Base-by-base conservation (phyloP, 2,113 vertebrate species). In the Mesembrinibis cayennensis region DNA sequence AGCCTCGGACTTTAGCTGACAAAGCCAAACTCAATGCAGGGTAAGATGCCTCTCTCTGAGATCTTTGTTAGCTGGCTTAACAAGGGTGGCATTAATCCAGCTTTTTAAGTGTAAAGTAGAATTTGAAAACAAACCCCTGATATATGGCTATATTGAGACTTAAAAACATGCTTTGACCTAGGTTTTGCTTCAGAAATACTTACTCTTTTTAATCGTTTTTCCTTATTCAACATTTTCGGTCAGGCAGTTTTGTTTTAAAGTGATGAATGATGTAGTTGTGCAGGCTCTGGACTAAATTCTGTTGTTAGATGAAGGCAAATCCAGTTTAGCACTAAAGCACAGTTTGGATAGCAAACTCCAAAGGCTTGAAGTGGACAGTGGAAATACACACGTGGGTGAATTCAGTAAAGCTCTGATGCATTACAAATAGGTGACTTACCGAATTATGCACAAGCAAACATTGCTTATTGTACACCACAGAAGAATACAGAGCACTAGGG, bases 1-100 rank as follows among this genome's bases (percentile, higher is more conserved):
- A 99, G 97, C 97, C 98, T 25, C 98, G 99, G 61, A 98, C 98
- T 12, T 92, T 99, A 58, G 96, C 98, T n/a, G 99, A 99, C 95
- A 99, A 99, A 98, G 98, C 99, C 63, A 97, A 94, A 88, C 98
- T 99, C 89, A 99, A 98, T 1, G 96, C 99, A 67, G 99, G 99
- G 99, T 99, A 98, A 98, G 50, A 38, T 12, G 3, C 40, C 65
- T 53, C 55, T 89, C 53, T 22, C 8, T 38, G 42, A 27, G 34
- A 55, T 66, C 44, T 62, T 27, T 58, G 25, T 85, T 61, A 79
- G 47, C 36, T 62, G 26, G 16, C 44, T 76, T 56, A 61, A 52
- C 55, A 14, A 47, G 17, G 34, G 25, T 45, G 62, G 56, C 36
- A 59, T 56, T 76, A 81, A 52, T 66, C 27, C 40, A 49, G 20